Conservation (phyloP, 64 coral and sea anemone species). For the Porites australiensis region DNA sequence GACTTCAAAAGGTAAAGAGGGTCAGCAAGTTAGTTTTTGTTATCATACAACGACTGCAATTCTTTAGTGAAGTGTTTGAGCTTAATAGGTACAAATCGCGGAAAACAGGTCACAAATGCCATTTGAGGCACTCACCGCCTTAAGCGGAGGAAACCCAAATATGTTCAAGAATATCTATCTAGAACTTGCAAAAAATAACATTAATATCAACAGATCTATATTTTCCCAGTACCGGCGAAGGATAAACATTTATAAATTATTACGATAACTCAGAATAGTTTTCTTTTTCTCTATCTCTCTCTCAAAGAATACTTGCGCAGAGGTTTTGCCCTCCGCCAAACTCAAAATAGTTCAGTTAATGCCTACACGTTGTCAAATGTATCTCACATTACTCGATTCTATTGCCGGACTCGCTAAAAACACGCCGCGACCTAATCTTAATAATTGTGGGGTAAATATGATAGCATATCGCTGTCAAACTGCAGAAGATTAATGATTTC, state of each 20-base stretch:
- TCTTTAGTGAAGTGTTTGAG: conserved; percentile 17
- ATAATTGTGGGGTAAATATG: conserved; percentile 93
- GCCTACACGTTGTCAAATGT: conserved; percentile 24
- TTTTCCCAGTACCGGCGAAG: background rate
- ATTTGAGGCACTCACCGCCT: background rate
- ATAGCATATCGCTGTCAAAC: conserved; percentile 83
- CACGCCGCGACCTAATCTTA: conserved; percentile 54
- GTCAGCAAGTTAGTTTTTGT: background rate
- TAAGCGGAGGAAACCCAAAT: conserved; percentile 40
- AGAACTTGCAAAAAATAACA: background rate
- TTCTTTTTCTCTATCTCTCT: background rate
- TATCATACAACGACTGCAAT: background rate
- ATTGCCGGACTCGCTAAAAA: conserved; percentile 30
- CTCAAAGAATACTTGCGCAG: background rate
- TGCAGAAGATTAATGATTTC: conserved; percentile 89
- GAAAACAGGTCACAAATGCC: conserved; percentile 26
- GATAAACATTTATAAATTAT: background rate
- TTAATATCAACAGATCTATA: background rate
- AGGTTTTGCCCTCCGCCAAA: background rate
- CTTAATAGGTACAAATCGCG: conserved; percentile 2
- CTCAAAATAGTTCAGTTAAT: background rate
- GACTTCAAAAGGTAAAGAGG: conserved; percentile 31
- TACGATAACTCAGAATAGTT: background rate
- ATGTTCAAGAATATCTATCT: conserved; percentile 25
- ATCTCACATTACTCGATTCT: conserved; percentile 34